A percentile compares a stretch with the other conserved stretches of the same genome.
phyloP scores from a whole-genome alignment of 2,113 vertebrate species.

The Willisornis vidua region DNA sequence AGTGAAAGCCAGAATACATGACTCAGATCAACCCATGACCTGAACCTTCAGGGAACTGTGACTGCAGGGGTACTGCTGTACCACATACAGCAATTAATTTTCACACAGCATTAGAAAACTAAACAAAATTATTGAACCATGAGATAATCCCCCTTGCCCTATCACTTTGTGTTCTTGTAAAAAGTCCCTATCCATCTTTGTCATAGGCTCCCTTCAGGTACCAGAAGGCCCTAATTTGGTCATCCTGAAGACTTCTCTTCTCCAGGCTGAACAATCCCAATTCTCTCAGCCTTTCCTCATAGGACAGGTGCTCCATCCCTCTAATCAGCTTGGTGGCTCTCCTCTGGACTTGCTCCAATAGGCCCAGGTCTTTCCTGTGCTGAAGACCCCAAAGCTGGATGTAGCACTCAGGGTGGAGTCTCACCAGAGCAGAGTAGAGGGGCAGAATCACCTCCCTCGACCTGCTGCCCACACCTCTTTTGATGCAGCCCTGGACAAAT shows the following conservation, averaged over 20 bases:
- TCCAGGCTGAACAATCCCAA: not conserved
- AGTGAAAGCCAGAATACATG: not conserved
- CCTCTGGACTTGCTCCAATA: not conserved
- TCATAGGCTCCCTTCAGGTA: not conserved
- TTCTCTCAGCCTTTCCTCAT: not conserved
- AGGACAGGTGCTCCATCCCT: not conserved
- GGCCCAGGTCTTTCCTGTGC: rapidly evolving
- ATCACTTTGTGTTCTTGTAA: no score
- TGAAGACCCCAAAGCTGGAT: not conserved
- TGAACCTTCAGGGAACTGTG: not conserved
- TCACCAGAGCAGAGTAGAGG: not conserved
- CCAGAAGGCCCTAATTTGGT: not conserved
- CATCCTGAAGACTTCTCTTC: not conserved
- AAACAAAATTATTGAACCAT: not conserved
- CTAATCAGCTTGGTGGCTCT: not conserved
- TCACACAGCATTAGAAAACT: not conserved
- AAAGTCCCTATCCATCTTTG: not conserved
- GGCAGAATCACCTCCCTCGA: rapidly evolving
- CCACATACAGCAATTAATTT: not conserved
- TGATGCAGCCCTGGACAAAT: rapidly evolving
- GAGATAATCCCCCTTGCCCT: not conserved
- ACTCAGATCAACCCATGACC: not conserved
- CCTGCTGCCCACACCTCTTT: not conserved
- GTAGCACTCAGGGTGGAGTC: not conserved
- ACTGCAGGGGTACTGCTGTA: not conserved